Percentiles rank a stretch among this genome's conserved stretches.
phyloP scores from a whole-genome alignment of 1,140 invertebrate species.

The Drosophila funebris region DNA sequence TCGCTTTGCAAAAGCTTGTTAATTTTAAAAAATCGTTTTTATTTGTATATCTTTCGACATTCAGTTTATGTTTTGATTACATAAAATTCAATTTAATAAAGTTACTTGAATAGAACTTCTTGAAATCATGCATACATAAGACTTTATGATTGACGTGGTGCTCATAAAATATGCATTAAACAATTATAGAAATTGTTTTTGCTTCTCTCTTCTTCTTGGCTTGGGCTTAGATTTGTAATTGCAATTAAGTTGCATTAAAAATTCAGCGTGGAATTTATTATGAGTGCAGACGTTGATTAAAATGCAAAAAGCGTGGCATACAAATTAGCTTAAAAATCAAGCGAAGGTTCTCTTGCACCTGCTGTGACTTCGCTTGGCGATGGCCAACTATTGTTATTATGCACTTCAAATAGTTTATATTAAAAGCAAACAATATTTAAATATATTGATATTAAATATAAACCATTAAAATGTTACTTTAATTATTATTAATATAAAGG shows the following conservation, averaged over 20 bases:
- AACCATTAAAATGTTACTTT: no score
- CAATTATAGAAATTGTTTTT: constrained; percentile 24
- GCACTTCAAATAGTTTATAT: background rate
- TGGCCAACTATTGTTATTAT: background rate
- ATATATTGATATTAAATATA: no score
- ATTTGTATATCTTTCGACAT: no score
- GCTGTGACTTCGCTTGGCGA: background rate
- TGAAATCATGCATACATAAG: background rate
- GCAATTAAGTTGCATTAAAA: constrained; percentile 37
- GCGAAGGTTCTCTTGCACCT: background rate
- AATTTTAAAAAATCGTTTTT: no score
- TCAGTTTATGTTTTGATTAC: no score
- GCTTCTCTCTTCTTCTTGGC: background rate
- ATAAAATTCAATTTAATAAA: constrained; percentile 1
- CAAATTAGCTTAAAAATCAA: constrained; percentile 38
- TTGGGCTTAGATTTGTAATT: constrained; percentile 16
- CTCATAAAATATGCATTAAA: constrained; percentile 43
- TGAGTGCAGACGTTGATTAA: constrained; percentile 26
- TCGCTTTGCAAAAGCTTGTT: no score
- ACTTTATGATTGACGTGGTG: background rate
- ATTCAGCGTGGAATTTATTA: constrained; percentile 47
- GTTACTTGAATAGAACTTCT: background rate
- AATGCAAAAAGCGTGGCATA: constrained; percentile 23
- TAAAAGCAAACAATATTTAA: no score
- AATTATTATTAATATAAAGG: no score